phyloP scores from a whole-genome alignment of 2,888 invertebrate species.

The Ochropleura plecta region DNA sequence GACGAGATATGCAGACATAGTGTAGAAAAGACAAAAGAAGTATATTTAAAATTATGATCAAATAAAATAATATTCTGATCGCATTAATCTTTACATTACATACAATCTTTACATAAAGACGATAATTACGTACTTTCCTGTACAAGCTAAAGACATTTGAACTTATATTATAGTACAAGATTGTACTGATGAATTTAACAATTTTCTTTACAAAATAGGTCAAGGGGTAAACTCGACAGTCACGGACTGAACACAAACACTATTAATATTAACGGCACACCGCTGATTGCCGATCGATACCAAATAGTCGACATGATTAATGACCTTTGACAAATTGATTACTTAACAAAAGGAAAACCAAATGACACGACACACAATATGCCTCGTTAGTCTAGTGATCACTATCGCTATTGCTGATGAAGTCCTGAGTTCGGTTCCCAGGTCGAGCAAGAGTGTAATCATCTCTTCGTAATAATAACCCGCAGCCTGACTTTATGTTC shows the following conservation, averaged over 20 bases:
- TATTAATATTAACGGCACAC: constrained; percentile 33
- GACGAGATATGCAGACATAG: too few species aligned
- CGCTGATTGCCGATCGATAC: constrained; percentile 3
- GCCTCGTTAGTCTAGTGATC: neutral
- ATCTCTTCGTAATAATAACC: neutral
- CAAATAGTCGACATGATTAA: constrained; percentile 38
- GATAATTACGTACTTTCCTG: too few species aligned
- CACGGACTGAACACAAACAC: constrained; percentile 13
- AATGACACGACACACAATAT: neutral
- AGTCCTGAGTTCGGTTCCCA: neutral
- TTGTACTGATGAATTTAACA: neutral
- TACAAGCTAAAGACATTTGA: neutral
- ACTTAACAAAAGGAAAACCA: constrained; percentile 15
- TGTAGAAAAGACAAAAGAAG: too few species aligned
- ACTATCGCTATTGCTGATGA: neutral
- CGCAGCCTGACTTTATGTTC: neutral
- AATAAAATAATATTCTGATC: too few species aligned
- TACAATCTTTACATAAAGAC: too few species aligned
- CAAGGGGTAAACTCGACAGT: neutral
- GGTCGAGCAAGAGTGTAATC: neutral
- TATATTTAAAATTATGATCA: too few species aligned
- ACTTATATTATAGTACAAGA: accelerated
- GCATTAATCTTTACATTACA: too few species aligned
- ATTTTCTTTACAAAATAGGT: constrained; percentile 6
- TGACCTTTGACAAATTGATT: constrained; percentile 27